Evolutionary conservation across 2,113 vertebrate genomes (phyloP).

Genomic region (Monopterus albus): DNA sequence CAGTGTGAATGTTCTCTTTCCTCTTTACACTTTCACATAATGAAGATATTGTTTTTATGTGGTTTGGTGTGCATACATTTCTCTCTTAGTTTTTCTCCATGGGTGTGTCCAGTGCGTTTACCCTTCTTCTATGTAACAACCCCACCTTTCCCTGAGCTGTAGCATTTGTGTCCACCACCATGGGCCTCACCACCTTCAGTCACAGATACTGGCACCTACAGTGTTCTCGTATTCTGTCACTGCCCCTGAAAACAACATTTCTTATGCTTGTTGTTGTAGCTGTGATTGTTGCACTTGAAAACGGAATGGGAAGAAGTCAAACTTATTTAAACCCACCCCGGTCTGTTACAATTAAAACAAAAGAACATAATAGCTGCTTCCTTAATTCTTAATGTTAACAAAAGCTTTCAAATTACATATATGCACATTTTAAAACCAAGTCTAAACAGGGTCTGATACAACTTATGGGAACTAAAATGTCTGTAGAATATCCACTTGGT

Average conservation of each 20-base stretch:
- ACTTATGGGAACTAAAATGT: too few species aligned
- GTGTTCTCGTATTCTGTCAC: neutral
- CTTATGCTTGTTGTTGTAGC: neutral
- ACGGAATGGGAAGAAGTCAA: too few species aligned
- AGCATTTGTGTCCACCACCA: conserved; percentile 88
- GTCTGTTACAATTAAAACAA: too few species aligned
- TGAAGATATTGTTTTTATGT: neutral
- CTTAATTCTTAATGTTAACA: too few species aligned
- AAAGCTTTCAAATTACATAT: too few species aligned
- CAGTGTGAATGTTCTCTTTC: neutral
- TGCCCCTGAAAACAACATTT: neutral
- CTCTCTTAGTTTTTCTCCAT: conserved; percentile 89
- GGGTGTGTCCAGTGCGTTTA: conserved; percentile 91
- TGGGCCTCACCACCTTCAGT: conserved; percentile 94
- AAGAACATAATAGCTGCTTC: too few species aligned
- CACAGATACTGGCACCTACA: conserved; percentile 85
- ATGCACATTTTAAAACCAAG: too few species aligned
- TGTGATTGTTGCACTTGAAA: too few species aligned
- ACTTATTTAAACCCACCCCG: too few species aligned
- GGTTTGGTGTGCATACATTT: conserved; percentile 33
- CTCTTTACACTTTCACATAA: neutral
- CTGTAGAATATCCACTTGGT: too few species aligned
- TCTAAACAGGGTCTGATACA: too few species aligned
- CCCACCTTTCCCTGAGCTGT: conserved; percentile 88
- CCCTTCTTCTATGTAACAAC: conserved; percentile 88